Base-by-base conservation (phyloP, 1,140 invertebrate genomes). In the Teleopsis dalmanni region DNA sequence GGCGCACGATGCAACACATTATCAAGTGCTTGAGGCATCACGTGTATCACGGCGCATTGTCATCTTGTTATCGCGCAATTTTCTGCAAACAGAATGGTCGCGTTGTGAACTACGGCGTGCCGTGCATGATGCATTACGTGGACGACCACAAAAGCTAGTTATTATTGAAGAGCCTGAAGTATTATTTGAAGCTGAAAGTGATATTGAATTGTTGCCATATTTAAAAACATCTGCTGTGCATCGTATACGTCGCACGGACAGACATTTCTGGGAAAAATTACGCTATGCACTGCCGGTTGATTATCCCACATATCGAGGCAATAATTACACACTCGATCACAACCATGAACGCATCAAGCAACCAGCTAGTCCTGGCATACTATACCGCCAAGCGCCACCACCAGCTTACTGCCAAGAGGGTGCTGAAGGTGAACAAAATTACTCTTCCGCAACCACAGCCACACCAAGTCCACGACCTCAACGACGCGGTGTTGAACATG, bases 261-360 rank as follows among this genome's bases (percentile, higher is more conserved):
- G 87, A 58, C 78, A 85, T 54, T 95, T 95, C 68, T 94, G 90
- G 90, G 88, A 93, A 62, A 84, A 89, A 62, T 76, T 95, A 57
- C 78, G 85, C 48, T 94, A 88, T 71, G 85, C 87, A 5, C 82
- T 95, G 81, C 91, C 91, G 35, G 76, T 78, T 9, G 65, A 74
- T 35, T 77, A 76, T 50, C 79, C 80, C 54, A 62, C 57, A 1
- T 74, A 62, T 66, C 76, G 73, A 48, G 75, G 77, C 47, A 80
- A 82, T 67, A 77, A 80, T 55, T 79, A 82, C 59, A 74, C 75
- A 48, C 68, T 78, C 48, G 73, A 79, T 57, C 75, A 79, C 49
- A 73, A 78, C 34, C 76, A 79, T 47, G 75, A 78, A 59, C 76
- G 76, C 35, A 76, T 77, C 60, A 77, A 76, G 51, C 77, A 78